Percentiles rank a stretch among this genome's conserved stretches.
phyloP scores from a whole-genome alignment of 2,113 vertebrate species.

The Centropus bengalensis region DNA sequence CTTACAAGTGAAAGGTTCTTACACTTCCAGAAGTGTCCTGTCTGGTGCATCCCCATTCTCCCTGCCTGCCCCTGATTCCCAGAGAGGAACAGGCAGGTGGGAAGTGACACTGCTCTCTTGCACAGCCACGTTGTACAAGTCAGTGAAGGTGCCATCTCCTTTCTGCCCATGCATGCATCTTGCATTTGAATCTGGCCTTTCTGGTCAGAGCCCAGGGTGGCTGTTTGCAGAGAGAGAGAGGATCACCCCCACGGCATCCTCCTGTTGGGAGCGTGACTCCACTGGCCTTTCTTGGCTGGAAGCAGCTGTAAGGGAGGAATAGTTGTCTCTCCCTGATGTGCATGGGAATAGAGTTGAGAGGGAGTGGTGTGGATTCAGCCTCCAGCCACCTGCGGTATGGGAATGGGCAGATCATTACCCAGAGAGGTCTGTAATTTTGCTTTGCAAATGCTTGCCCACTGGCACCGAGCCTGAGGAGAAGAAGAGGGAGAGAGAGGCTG shows the following conservation, averaged over 20 bases:
- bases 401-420: conserved; percentile 51
- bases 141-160: not conserved
- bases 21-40: not conserved
- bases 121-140: not conserved
- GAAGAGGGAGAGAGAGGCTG: conserved; percentile 6
- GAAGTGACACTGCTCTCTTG: not conserved
- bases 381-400: conserved; percentile 52
- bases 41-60: accelerated
- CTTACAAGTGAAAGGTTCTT: not conserved
- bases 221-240: not conserved
- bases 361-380: conserved; percentile 40
- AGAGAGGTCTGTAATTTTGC: conserved; percentile 62
- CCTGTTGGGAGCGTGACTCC: not conserved
- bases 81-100: not conserved
- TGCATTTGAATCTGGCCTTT: not conserved
- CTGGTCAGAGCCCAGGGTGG: accelerated
- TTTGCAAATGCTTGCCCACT: conserved; percentile 46
- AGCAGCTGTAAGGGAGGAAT: conserved; percentile 22
- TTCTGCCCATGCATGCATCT: not conserved
- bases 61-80: not conserved
- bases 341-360: not conserved
- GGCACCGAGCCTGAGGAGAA: conserved; percentile 37
- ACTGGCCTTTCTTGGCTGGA: not conserved
- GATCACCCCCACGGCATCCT: not conserved
- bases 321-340: not conserved